Evolutionary conservation across 2,797 vertebrate species (phyloP).

Genomic region (Sardinella longiceps): DNA sequence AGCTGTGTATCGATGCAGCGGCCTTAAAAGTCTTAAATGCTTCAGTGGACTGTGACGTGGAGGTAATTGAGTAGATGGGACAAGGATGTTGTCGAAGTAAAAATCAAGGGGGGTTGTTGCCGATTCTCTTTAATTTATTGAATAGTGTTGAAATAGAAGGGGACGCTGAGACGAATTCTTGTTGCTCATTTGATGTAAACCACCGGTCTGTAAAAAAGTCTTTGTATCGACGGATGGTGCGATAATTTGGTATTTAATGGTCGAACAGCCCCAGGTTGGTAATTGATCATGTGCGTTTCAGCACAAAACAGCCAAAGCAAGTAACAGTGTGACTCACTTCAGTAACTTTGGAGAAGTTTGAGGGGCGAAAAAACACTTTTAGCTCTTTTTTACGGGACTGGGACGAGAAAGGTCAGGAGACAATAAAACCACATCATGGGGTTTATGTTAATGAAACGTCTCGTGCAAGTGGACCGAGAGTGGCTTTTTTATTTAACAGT

Average conservation of each 20-base stretch:
- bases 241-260: background rate
- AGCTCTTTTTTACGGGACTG: background rate
- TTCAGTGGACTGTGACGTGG: background rate
- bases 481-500: conserved; percentile 5
- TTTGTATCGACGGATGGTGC: conserved; percentile 3
- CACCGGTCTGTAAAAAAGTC: conserved; percentile 7
- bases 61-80: background rate
- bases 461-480: background rate
- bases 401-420: background rate
- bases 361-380: background rate
- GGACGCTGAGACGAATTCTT: background rate
- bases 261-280: background rate
- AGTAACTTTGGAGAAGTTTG: background rate
- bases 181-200: background rate
- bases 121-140: background rate
- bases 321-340: background rate
- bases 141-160: background rate
- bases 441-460: background rate
- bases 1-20: background rate
- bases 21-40: background rate
- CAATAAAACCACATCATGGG: conserved; percentile 11
- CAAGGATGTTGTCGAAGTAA: background rate
- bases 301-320: background rate
- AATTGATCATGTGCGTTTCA: background rate
- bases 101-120: background rate